Base-by-base conservation (phyloP, 1,140 invertebrate species). In the Bombus polaris region DNA sequence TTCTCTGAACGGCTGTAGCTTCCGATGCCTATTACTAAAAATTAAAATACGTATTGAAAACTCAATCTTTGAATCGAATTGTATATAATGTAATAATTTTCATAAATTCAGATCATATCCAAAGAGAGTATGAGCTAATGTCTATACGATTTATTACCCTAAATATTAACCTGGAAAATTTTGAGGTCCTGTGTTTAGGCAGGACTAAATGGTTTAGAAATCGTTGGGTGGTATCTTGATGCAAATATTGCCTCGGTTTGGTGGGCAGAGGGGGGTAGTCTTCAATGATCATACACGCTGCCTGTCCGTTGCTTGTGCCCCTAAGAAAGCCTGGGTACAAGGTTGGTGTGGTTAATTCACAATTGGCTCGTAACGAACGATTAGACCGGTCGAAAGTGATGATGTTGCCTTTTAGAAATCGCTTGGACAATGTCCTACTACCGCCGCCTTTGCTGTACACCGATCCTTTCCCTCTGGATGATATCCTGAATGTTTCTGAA, bases 1-100 rank as follows among this genome's bases (percentile, higher is more conserved):
- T 97, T 98, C 97, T 97, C 98, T 98, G 96, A 98, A 98, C 94
- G 98, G 98, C 96, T 98, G 97, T 95, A 98, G 96, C 97, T 98
- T 98, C 96, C 98, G 97, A 97, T 98, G 98, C 96, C 98, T 98
- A 97, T 98, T 98, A 96, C 98, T 95, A 86, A 37, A 83, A 62
- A 71, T 70, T 44, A 71, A 22, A 28, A 8, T 22, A 39, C 12
- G 0, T 25, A 37, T 39, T 28, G 0, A 39, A 13, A 71, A 71
- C 0, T 42, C 15, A 0, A 39, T 62, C 12, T n/a, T 62, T 62
- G 10, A 28, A 62, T n/a, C 28, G 59, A 13, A 62, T 53, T 8
- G 47, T 53, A 53, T 22, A 8, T 22, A 53, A 53, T 53, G 0
- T 22, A 53, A 53, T 53, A 53, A 53, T 53, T 53, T 22, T 53